Conservation (phyloP, 1,140 invertebrate species). For the Agrypnia vestita region DNA sequence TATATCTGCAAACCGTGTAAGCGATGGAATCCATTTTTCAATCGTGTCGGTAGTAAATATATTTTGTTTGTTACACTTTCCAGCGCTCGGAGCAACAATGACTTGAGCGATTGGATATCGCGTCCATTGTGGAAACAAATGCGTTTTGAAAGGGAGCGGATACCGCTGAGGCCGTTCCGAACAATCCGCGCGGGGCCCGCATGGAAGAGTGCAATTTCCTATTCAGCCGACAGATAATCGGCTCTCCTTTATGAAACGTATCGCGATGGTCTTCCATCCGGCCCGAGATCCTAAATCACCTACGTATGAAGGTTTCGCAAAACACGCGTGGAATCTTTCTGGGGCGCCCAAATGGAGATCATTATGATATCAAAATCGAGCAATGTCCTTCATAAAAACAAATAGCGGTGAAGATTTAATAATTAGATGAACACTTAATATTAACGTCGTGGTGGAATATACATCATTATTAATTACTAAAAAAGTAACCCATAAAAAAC, state of each 20-base stretch:
- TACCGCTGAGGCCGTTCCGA: constrained; percentile 42
- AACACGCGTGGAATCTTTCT: constrained; percentile 25
- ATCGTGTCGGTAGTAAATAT: not conserved
- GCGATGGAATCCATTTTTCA: constrained; percentile 2
- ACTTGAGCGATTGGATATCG: constrained; percentile 28
- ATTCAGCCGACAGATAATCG: constrained; percentile 54
- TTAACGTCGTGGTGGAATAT: too few relatives aligned
- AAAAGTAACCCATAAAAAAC: too few relatives aligned
- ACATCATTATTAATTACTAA: too few relatives aligned
- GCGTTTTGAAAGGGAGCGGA: constrained; percentile 54
- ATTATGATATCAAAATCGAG: not conserved
- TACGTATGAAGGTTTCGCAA: constrained; percentile 22
- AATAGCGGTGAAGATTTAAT: not conserved
- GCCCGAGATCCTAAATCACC: constrained; percentile 32
- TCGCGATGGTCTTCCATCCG: constrained; percentile 53
- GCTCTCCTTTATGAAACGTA: constrained; percentile 47
- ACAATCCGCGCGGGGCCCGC: constrained; percentile 18
- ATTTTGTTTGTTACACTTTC: constrained; percentile 11
- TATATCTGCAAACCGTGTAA: too few relatives aligned
- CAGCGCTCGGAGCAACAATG: constrained; percentile 34
- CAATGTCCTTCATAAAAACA: constrained; percentile 7
- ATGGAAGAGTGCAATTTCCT: constrained; percentile 59
- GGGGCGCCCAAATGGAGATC: not conserved
- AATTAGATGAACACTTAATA: not conserved
- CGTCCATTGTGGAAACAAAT: constrained; percentile 28